Evolutionary conservation across 2,113 vertebrate genomes (phyloP).

Genomic region (Chloroceryle aenea): DNA sequence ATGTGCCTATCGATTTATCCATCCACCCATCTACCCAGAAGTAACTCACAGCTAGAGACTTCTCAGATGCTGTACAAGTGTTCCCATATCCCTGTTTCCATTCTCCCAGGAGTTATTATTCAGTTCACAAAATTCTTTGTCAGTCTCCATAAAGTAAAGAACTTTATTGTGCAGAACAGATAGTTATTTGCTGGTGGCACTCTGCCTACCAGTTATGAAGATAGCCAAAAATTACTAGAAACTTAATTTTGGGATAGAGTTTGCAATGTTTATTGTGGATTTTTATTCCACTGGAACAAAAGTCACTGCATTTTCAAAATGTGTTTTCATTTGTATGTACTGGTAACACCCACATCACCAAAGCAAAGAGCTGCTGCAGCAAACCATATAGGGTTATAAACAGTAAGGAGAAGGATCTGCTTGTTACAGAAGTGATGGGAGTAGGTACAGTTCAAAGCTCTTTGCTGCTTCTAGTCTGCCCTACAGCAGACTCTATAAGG

Average conservation of each 20-base stretch:
- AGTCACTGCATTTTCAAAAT: not conserved
- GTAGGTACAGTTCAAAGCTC: not conserved
- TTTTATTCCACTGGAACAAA: not conserved
- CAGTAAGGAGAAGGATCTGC: not conserved
- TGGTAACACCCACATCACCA: not conserved
- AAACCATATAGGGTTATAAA: not conserved
- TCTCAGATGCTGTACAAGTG: not conserved
- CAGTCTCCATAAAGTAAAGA: conserved; percentile 23
- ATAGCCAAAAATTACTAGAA: not conserved
- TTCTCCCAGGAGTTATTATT: conserved; percentile 12
- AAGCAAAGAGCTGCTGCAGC: not conserved
- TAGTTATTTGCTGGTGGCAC: not conserved
- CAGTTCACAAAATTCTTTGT: conserved; percentile 9
- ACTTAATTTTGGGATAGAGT: not conserved
- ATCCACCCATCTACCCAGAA: not conserved
- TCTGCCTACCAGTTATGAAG: not conserved
- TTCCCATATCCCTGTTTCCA: not conserved
- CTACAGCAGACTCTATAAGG: not conserved
- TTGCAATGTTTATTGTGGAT: not conserved
- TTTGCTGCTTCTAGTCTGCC: not conserved
- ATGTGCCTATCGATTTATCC: conserved; percentile 14
- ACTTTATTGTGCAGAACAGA: conserved; percentile 6
- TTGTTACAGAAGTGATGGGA: not conserved
- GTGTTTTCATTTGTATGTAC: not conserved
- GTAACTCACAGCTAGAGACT: not conserved